Base-by-base conservation (phyloP, 2,113 vertebrate species). In the Cinclus mexicanus region DNA sequence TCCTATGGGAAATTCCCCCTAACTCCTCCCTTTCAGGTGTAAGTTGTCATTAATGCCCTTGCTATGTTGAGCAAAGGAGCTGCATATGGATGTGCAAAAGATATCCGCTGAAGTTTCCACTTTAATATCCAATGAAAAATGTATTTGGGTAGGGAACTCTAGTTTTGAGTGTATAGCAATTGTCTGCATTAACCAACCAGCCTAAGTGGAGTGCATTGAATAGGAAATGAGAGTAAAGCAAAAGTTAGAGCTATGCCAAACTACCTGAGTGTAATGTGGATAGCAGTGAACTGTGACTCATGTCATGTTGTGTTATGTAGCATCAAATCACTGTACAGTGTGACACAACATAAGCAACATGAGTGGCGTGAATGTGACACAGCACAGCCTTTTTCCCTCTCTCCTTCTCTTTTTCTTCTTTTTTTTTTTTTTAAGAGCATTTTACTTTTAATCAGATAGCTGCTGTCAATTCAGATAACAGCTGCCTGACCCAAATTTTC, bases 341-440 rank as follows among this genome's bases (percentile, higher is more conserved):
- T 97, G 95, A 96, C 87, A 93, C 87, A 88, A 96, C 65, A 59
- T 83, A 96, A 95, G 83, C 95, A 95, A 77, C 77, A 68, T 90
- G 87, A 97, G 65, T 96, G 95, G 95, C 88, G 17, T 94, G 97
- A 97, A 97, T 97, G 97, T 98, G 97, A 98, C 97, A 98, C 91
- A 95, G 93, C 94, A 92, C 89, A 91, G 97, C 77, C 95, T 95
- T 94, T 96, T 90, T 60, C 19, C 46, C 80, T 68, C 81, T 87
- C 88, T 74, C 75, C 18, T 21, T 69, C 35, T 56, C 26, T 33
- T 26, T 9, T 9, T 3, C 5, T 31, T 41, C n/a, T 52, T 75
- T 42, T 77, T 74, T 56, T n/a, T 69, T 42, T 84, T 92, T 85
- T 67, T 82, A 96, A 96, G 93, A 97, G 93, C 93, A 89, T 98